Conservation (phyloP, 1,140 invertebrate genomes). For the Panagrolaimus sp. region DNA sequence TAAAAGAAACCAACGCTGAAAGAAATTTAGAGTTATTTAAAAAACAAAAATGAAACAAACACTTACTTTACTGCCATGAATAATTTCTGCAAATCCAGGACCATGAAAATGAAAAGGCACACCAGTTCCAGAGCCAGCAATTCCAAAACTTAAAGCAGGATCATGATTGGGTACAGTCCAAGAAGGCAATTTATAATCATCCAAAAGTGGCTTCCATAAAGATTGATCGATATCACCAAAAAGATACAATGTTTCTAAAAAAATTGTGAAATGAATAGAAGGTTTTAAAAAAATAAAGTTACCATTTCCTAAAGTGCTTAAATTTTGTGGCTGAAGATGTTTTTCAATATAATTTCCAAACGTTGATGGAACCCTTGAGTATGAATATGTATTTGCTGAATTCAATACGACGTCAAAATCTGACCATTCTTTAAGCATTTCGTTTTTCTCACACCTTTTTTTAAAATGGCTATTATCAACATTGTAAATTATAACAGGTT, state of each 20-base stretch:
- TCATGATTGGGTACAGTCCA: constrained; percentile 59
- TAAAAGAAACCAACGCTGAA: constrained; percentile 62
- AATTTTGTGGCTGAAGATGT: constrained; percentile 59
- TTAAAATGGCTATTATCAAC: constrained; percentile 47
- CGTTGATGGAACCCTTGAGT: constrained; percentile 59
- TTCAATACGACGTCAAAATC: constrained; percentile 58
- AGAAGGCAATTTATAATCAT: constrained; percentile 59
- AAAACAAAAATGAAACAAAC: neutral
- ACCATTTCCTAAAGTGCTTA: constrained; percentile 60
- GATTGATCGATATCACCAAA: constrained; percentile 63
- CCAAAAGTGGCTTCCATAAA: constrained; percentile 60
- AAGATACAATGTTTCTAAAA: constrained; percentile 62
- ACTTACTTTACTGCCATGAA: constrained; percentile 61
- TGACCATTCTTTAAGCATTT: constrained; percentile 57
- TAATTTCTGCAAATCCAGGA: constrained; percentile 63
- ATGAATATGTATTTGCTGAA: constrained; percentile 61
- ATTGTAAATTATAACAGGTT: constrained; percentile 59
- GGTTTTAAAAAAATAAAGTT: neutral
- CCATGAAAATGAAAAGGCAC: constrained; percentile 64
- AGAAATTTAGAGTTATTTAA: neutral
- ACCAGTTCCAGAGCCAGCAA: constrained; percentile 51
- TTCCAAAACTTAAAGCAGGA: constrained; percentile 61
- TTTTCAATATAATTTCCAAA: constrained; percentile 58
- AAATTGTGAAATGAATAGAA: neutral
- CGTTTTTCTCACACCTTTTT: constrained; percentile 31